A percentile compares a stretch with the other conserved stretches of the same genome.
These are phyloP conservation scores for Vespertilio murinus DNA, from an alignment of 2,797 vertebrate species.

Conservation along the genomic window DNA sequence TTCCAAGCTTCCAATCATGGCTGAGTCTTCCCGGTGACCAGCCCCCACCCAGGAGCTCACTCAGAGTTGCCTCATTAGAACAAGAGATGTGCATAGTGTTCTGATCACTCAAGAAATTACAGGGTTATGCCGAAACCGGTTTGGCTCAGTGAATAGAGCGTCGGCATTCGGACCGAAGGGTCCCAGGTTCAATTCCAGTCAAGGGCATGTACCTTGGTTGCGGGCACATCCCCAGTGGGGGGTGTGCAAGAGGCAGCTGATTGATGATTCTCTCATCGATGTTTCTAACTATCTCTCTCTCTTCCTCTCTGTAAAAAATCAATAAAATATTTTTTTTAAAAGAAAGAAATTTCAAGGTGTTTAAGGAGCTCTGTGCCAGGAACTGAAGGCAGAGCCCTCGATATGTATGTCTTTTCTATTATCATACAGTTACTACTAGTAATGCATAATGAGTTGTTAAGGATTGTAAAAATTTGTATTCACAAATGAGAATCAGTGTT, in stretches of 20 bases:
- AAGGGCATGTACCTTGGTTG: too few species aligned
- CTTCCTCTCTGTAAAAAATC: too few species aligned
- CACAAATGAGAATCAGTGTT: background rate
- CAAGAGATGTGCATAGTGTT: background rate
- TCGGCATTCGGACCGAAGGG: too few species aligned
- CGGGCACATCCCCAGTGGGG: too few species aligned
- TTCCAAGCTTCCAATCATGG: background rate
- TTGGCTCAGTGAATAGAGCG: too few species aligned
- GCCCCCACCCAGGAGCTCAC: background rate
- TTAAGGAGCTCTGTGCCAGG: background rate
- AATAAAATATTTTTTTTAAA: too few species aligned
- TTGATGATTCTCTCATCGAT: too few species aligned
- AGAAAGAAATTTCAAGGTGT: too few species aligned
- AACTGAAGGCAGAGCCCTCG: background rate
- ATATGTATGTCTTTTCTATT: background rate
- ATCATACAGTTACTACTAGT: background rate
- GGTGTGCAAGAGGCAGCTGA: too few species aligned
- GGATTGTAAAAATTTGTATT: background rate
- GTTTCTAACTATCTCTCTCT: too few species aligned
- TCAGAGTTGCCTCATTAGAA: background rate
- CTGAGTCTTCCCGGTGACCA: background rate
- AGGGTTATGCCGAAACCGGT: too few species aligned
- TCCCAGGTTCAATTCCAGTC: too few species aligned
- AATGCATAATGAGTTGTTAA: background rate
- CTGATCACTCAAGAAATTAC: background rate